Base-by-base conservation (phyloP, 2,888 invertebrate genomes). In the Incurvaria masculella region DNA sequence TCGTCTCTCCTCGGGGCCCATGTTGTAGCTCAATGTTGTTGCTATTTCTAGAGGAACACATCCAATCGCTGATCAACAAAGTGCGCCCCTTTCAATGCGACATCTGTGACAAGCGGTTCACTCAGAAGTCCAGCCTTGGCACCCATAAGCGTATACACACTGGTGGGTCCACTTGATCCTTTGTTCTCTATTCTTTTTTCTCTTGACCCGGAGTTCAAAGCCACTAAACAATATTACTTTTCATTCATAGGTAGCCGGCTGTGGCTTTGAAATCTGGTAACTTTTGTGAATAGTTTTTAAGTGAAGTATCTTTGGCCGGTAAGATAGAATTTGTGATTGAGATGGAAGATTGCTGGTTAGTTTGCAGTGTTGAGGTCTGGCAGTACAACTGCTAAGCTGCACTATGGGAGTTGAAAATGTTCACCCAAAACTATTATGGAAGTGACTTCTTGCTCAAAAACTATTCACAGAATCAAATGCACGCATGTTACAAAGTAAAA, bases 61-160 rank as follows among this genome's bases (percentile, higher is more conserved):
- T 79, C 73, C 79, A 79, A 75, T 79, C 79, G 79, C 79, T 79
- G 79, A 79, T 79, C 79, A 79, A 79, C 79, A 79, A 79, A 79
- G 79, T 79, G 73, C 80, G 81, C 65, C 81, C 81, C 62, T 81
- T 78, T 74, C 79, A 88, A 68, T 89, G 89, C 70, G 87, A 87
- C 70, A 80, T 87, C 66, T 90, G 89, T 72, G 81, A 86, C 69
- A 89, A 89, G 79, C 81, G 88, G 67, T 90, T 89, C 76, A 88
- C 89, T 58, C 89, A 90, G 79, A 89, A 89, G 76, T 88, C 88
- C 67, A 89, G 89, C 74, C 80, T 90, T 61, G 89, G 89, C 74
- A 89, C 89, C 62, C 89, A 89, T 79, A 88, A 88, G 69, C 83
- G 88, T 65, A 87, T 87, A 61, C 89, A 89, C 70, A 88, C 88